phyloP scores from a whole-genome alignment of 1,140 invertebrate genomes.

The Aethina tumida region DNA sequence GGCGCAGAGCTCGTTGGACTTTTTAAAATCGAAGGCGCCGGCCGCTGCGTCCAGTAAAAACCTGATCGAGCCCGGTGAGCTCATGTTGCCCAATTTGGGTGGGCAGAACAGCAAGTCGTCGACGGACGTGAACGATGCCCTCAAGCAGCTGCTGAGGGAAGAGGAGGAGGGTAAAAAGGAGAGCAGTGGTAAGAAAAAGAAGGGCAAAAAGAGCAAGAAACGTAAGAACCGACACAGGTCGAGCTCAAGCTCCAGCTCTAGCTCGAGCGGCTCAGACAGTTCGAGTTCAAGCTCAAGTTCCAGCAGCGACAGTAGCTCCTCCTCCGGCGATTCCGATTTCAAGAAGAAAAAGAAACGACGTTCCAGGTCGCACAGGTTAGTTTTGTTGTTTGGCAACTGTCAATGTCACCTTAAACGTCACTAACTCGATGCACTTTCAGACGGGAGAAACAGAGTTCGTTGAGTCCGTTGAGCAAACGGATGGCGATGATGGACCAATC shows the following conservation, averaged over 20 bases:
- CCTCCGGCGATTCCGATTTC: conserved; percentile 49
- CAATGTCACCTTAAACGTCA: too few species aligned
- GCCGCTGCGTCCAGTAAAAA: conserved; percentile 39
- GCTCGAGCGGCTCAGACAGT: conserved; percentile 47
- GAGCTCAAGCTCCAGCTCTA: conserved; percentile 44
- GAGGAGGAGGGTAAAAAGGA: conserved; percentile 55
- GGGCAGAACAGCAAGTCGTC: conserved; percentile 32
- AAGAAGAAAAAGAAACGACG: conserved; percentile 51
- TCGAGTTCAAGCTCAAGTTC: conserved; percentile 43
- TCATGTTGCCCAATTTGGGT: conserved; percentile 40
- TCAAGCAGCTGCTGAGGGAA: conserved; percentile 48
- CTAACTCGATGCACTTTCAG: conserved; percentile 11
- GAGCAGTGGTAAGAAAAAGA: conserved; percentile 62
- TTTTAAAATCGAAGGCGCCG: conserved; percentile 56
- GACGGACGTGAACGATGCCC: conserved; percentile 51
- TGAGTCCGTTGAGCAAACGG: conserved; percentile 68
- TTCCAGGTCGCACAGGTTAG: conserved; percentile 38
- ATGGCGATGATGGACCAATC: conserved; percentile 56
- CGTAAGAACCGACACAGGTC: conserved; percentile 57
- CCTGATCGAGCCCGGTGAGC: conserved; percentile 47
- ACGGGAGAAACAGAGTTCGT: conserved; percentile 57
- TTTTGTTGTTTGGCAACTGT: too few species aligned
- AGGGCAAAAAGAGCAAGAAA: conserved; percentile 58
- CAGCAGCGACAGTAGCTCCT: conserved; percentile 46
- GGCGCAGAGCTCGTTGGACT: conserved; percentile 69